Conservation (phyloP, 2,797 vertebrate genomes). For the Lindbergichthys nudifrons region DNA sequence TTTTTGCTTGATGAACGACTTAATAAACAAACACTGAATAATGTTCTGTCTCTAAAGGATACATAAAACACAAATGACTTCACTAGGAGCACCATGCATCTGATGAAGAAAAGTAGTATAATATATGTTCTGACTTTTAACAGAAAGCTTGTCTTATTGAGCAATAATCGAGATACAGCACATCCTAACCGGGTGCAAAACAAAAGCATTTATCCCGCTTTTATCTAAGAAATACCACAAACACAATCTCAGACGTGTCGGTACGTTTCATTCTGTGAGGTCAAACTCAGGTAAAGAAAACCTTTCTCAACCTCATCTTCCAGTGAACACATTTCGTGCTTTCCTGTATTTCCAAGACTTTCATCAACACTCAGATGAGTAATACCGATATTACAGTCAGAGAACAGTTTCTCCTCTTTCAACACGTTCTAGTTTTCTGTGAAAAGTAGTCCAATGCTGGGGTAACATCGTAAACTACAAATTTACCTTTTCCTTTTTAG, state of each 20-base stretch:
- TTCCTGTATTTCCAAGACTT: neutral
- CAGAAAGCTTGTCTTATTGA: neutral
- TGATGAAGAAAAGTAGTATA: neutral
- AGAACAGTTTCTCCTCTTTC: constrained; percentile 2
- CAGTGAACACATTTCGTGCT: neutral
- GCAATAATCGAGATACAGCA: neutral
- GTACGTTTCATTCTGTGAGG: neutral
- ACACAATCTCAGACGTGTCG: neutral
- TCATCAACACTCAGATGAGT: neutral
- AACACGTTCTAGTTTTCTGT: neutral
- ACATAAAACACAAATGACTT: too few species aligned
- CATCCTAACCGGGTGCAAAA: neutral
- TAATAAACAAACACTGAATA: neutral
- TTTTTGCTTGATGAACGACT: neutral
- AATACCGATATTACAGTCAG: too few species aligned
- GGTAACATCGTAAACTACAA: rapidly evolving
- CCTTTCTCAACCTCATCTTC: constrained; percentile 9
- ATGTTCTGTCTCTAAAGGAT: neutral
- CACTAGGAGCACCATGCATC: too few species aligned
- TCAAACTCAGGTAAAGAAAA: neutral
- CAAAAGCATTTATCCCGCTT: neutral
- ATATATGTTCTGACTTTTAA: neutral
- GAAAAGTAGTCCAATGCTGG: neutral
- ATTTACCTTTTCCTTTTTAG: neutral
- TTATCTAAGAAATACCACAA: too few species aligned